phyloP scores from a whole-genome alignment of 2,888 invertebrate genomes.

The Palloptera scutellata region DNA sequence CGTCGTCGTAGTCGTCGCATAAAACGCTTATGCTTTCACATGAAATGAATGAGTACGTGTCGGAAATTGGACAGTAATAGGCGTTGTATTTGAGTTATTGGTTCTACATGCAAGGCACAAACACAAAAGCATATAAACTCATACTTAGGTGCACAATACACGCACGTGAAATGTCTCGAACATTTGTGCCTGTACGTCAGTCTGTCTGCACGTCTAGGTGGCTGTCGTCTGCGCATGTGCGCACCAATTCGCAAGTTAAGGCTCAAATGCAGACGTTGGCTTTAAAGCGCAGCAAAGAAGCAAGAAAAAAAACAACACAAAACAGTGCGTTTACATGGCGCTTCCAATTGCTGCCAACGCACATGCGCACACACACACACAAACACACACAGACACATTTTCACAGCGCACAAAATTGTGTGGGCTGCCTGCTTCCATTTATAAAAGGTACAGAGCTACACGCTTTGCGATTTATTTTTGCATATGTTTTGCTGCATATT shows the following conservation, averaged over 20 bases:
- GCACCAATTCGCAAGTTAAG: no score
- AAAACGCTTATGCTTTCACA: neutral
- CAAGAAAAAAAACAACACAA: neutral
- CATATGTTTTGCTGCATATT: neutral
- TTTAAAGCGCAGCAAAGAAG: no score
- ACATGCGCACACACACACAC: neutral
- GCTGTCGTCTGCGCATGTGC: no score
- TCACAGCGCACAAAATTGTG: slow-evolving; percentile 20
- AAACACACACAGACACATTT: neutral
- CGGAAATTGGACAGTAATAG: slow-evolving; percentile 60
- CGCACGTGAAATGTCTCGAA: no score
- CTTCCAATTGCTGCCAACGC: neutral
- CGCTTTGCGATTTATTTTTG: neutral
- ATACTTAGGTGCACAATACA: no score
- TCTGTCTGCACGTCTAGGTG: no score
- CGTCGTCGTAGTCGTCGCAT: neutral
- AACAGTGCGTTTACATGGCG: slow-evolving; percentile 3
- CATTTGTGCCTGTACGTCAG: no score
- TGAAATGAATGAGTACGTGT: slow-evolving; percentile 56
- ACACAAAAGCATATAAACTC: neutral
- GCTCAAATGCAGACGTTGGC: no score
- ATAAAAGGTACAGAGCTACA: neutral
- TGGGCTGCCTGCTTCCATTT: slow-evolving; percentile 39
- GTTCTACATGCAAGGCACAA: slow-evolving; percentile 34
- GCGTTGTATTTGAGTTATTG: slow-evolving; percentile 55